phyloP scores from a whole-genome alignment of 2,113 vertebrate genomes.

The Bolborhynchus lineola region DNA sequence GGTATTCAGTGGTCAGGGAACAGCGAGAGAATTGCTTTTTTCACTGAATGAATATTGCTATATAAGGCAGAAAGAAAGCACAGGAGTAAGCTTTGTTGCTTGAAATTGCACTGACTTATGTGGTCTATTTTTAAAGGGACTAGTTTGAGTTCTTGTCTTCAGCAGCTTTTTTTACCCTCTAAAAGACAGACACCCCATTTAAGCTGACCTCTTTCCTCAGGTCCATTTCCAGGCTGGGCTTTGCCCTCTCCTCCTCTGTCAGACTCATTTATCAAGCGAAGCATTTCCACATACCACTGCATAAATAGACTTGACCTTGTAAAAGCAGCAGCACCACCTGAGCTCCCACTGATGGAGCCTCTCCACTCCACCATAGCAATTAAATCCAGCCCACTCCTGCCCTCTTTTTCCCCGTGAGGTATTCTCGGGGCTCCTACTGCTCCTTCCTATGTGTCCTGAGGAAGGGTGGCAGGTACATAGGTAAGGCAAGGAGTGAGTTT shows the following conservation, averaged over 20 bases:
- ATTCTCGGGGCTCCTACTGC: neutral
- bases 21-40: neutral
- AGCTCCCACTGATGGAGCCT: neutral
- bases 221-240: conserved; percentile 37
- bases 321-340: conserved; percentile 52
- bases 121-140: conserved; percentile 43
- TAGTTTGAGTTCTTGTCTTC: conserved; percentile 33
- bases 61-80: conserved; percentile 37
- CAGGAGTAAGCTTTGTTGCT: conserved; percentile 31
- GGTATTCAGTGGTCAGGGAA: neutral
- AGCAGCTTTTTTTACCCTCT: neutral
- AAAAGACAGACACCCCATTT: conserved; percentile 15
- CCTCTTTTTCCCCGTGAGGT: neutral
- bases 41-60: conserved; percentile 42
- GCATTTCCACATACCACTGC: conserved; percentile 39
- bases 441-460: rapidly evolving
- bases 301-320: conserved; percentile 55
- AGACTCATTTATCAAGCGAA: conserved; percentile 51
- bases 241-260: conserved; percentile 27
- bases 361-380: neutral
- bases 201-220: conserved; percentile 31
- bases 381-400: neutral
- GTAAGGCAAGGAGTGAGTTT: neutral
- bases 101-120: conserved; percentile 33
- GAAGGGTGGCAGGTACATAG: neutral